Evolutionary conservation across 2,888 invertebrate species (phyloP), one percentile per base, ranked within the genome.

Genomic region (Tridacna crocea): DNA sequence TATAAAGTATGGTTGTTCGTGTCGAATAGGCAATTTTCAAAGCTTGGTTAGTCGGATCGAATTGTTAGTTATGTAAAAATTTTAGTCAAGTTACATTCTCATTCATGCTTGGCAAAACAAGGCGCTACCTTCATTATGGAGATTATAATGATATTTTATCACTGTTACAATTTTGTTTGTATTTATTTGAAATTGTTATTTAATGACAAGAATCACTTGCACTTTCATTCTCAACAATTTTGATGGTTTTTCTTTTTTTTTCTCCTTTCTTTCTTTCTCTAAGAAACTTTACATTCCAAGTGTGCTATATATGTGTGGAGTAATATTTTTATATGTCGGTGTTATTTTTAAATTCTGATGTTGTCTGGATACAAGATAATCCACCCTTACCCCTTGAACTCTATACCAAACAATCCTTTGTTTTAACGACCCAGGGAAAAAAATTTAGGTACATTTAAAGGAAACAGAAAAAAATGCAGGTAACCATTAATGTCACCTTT

Each of bases 281-380:
- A 36, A 36, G 36, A 36, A 36, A 36, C 46, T 26, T 48, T 48
- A 70, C 70, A 70, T 70, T 70, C 70, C 70, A 70, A 70, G 48
- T 70, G 70, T 70, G 70, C 26, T 17, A 51, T 70, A 46, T 70
- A 36, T 36, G 36, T 70, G 70, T 70, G 51, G 51, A 70, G 48
- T 48, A 24, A 70, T 70, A 70, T 70, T 70, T 70, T 70, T 70
- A 70, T 70, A 70, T 47, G 51, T 70, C 70, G 70, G 70, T 70
- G 51, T 70, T 36, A 36, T 36, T 70, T 70, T 24, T 47, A 51
- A 11, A 48, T 47, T 70, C 70, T 70, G 51, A 24, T 24, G 8
- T n/a, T 51, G 70, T 70, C 48, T 26, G 51, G 70, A 47, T n/a
- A 68, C 46, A n/a, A 46, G 6, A n/a, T 68, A 36, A 36, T 36